These are phyloP conservation scores for Agrotis exclamationis DNA, from an alignment of 2,888 invertebrate genomes.

Conservation along the genomic window DNA sequence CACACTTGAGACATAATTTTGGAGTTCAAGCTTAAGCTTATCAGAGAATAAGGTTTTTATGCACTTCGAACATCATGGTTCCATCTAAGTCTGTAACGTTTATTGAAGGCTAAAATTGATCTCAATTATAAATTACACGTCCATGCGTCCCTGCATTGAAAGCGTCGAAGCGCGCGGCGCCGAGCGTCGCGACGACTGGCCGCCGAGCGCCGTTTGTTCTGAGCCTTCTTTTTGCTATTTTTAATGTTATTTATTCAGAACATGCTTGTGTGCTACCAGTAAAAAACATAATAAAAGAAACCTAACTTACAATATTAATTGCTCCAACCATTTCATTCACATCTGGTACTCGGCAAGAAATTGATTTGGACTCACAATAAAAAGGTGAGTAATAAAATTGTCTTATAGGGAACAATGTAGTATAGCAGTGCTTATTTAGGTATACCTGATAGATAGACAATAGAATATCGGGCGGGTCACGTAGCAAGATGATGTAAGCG, in stretches of 20 bases:
- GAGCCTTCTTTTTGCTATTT: conserved; percentile 50
- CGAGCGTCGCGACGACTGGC: conserved; percentile 51
- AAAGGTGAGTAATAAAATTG: conserved; percentile 34
- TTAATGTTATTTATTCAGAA: conserved; percentile 38
- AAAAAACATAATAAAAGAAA: conserved; percentile 11
- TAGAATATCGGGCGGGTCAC: conserved; percentile 75
- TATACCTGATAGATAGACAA: conserved; percentile 72
- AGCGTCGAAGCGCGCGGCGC: conserved; percentile 31
- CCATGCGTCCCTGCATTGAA: conserved; percentile 23
- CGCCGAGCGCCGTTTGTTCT: conserved; percentile 39
- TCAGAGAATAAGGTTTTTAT: neutral
- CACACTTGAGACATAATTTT: neutral
- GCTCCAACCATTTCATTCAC: conserved; percentile 7
- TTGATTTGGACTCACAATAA: conserved; percentile 16
- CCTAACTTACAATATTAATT: conserved; percentile 9
- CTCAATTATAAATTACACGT: conserved; percentile 29
- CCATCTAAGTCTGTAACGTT: neutral
- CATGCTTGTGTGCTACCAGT: conserved; percentile 17
- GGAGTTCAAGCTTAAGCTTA: neutral
- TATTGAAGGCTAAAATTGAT: neutral
- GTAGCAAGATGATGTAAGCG: conserved; percentile 87
- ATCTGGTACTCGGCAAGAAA: conserved; percentile 17
- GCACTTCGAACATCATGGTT: neutral
- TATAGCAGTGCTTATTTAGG: conserved; percentile 56
- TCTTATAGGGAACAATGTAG: conserved; percentile 55